Percentiles rank a stretch among this genome's conserved stretches.
Evolutionary conservation across 2,113 vertebrate genomes (phyloP).

Genomic region (Tautogolabrus adspersus): DNA sequence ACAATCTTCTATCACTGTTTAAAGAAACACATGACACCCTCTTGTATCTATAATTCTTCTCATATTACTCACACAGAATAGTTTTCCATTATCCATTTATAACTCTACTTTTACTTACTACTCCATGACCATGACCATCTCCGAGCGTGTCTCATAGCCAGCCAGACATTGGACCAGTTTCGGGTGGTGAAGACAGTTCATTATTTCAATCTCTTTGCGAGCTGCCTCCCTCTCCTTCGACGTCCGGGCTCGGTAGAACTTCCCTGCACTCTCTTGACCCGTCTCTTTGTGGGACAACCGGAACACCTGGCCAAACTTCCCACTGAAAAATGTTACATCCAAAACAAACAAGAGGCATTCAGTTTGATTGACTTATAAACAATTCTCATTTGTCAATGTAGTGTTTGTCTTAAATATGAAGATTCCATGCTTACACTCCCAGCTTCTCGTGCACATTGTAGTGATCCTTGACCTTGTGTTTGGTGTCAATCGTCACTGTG

Average conservation of each 20-base stretch:
- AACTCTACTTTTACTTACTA: conserved; percentile 86
- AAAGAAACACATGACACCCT: too few relatives aligned
- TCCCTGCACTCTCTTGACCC: conserved; percentile 83
- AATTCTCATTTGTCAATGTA: too few relatives aligned
- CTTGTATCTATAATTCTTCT: too few relatives aligned
- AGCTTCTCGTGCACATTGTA: conserved; percentile 87
- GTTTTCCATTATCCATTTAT: not conserved
- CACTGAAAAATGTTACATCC: conserved; percentile 72
- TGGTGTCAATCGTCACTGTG: conserved; percentile 78
- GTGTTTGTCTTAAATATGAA: not conserved
- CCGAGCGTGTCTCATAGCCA: conserved; percentile 80
- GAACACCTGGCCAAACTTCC: conserved; percentile 88
- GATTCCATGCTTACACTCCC: conserved; percentile 85
- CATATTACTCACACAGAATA: too few relatives aligned
- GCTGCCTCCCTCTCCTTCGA: conserved; percentile 81
- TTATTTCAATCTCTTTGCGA: conserved; percentile 85
- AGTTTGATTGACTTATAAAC: too few relatives aligned
- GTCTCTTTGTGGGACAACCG: conserved; percentile 85
- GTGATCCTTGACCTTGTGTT: conserved; percentile 78
- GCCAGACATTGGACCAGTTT: conserved; percentile 88
- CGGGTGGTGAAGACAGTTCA: conserved; percentile 88
- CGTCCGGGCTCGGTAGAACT: conserved; percentile 83
- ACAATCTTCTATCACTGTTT: too few relatives aligned
- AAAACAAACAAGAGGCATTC: not conserved
- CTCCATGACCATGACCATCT: conserved; percentile 90